Percentiles rank a stretch among this genome's conserved stretches.
Conservation (phyloP, 2,888 invertebrate genomes). For the Anodontia alba region DNA sequence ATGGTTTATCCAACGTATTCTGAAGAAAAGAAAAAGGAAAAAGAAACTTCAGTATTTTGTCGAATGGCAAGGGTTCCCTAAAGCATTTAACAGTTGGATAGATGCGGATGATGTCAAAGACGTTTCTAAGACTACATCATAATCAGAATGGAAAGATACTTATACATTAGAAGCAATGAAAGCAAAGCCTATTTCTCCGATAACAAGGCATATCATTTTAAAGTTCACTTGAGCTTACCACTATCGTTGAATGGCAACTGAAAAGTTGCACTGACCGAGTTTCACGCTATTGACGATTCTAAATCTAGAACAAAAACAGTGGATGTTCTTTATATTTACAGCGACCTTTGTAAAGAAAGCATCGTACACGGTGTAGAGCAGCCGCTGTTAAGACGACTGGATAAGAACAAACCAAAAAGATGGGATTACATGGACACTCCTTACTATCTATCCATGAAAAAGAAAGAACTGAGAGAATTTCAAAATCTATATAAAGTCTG, state of each 20-base stretch:
- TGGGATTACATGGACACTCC: slow-evolving; percentile 13
- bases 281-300: not conserved
- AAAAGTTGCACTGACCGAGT: slow-evolving; percentile 24
- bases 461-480: slow-evolving; percentile 23
- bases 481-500: slow-evolving; percentile 27
- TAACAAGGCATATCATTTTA: slow-evolving; percentile 18
- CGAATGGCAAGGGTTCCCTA: slow-evolving; percentile 48
- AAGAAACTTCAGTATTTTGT: slow-evolving; percentile 42
- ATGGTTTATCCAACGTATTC: slow-evolving; percentile 58
- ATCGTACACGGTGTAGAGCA: slow-evolving; percentile 26
- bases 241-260: slow-evolving; percentile 2
- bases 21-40: slow-evolving; percentile 41
- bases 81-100: slow-evolving; percentile 51
- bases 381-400: slow-evolving; percentile 14
- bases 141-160: slow-evolving; percentile 24
- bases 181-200: slow-evolving; percentile 25
- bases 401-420: not conserved
- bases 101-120: slow-evolving; percentile 45
- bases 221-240: slow-evolving; percentile 13
- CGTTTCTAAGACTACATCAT: slow-evolving; percentile 5
- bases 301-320: not conserved
- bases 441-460: slow-evolving; percentile 26
- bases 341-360: slow-evolving; percentile 22
- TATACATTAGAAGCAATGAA: slow-evolving; percentile 25
- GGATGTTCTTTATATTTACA: slow-evolving; percentile 15